Evolutionary conservation across 2,888 invertebrate species (phyloP), one percentile per base, ranked within the genome.

Genomic region (Troides oblongomaculatus): DNA sequence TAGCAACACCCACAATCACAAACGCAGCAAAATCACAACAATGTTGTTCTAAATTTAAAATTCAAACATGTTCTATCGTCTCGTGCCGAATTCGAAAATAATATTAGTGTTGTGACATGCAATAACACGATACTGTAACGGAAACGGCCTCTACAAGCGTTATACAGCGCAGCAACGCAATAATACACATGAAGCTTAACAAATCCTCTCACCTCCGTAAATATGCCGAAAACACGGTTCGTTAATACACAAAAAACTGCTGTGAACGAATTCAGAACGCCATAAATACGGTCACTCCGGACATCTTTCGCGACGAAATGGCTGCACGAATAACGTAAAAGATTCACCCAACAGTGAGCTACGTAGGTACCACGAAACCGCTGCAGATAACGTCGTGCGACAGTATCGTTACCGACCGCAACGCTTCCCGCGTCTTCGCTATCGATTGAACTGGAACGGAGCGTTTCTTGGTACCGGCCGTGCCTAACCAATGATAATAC

Each of bases 261-360:
- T 79, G 83, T 84, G 82, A 89, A 84, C 84, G 81, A 81, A 85
- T 86, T 70, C 84, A 85, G 83, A 86, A 86, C 86, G 85, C 84
- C 86, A 84, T 86, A 80, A 85, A 82, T 84, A 83, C 83, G 77
- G 76, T 81, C 81, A 79, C 86, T 82, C 81, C 87, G 75, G 90
- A 90, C 90, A 90, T 90, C 83, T 89, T 90, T 87, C 84, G 80
- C 79, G 80, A 81, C 83, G 84, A 84, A 90, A 89, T 90, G 91
- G 90, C 85, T 85, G 87, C 87, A 85, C 86, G 89, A 87, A 88
- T 89, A 87, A 87, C 84, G 85, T 84, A 81, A 82, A 83, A 87
- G 87, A 83, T 81, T 84, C 82, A 81, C 79, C 73, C 81, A 81
- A 79, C 81, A 80, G 80, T 76, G 81, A 82, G 81, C 77, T 79